Percentiles rank a stretch among this genome's conserved stretches.
These are phyloP conservation scores for Sinocyclocheilus grahami DNA, from an alignment of 2,113 vertebrate genomes.

Conservation along the genomic window DNA sequence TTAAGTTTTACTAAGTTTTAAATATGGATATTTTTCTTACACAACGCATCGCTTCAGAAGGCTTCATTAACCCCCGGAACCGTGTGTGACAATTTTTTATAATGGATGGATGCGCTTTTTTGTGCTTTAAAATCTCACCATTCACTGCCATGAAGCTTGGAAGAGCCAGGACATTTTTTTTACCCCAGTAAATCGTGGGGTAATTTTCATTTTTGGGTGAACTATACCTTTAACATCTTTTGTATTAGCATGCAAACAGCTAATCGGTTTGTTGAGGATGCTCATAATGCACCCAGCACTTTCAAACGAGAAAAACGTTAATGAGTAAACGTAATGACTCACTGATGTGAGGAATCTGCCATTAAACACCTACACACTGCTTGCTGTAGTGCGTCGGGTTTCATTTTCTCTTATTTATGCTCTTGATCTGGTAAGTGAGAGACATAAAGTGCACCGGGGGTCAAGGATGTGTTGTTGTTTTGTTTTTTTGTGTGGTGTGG, in stretches of 20 bases:
- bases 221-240: too few species aligned
- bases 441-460: slow-evolving; percentile 22
- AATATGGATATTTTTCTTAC: too few species aligned
- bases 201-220: too few species aligned
- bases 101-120: too few species aligned
- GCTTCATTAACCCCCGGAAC: too few species aligned
- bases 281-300: neutral
- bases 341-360: slow-evolving; percentile 16
- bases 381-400: neutral
- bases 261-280: slow-evolving; percentile 30
- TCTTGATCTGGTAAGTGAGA: slow-evolving; percentile 42
- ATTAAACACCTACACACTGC: slow-evolving; percentile 25
- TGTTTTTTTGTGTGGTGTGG: neutral
- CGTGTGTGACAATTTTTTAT: too few species aligned
- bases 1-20: too few species aligned
- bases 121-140: too few species aligned
- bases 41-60: too few species aligned
- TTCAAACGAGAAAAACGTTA: slow-evolving; percentile 1
- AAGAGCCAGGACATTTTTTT: too few species aligned
- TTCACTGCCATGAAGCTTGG: too few species aligned
- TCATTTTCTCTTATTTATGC: slow-evolving; percentile 12
- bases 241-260: neutral
- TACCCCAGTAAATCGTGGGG: too few species aligned
- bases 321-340: slow-evolving; percentile 13
- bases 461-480: slow-evolving; percentile 17